Percentiles rank a stretch among this genome's conserved stretches.
Conservation (phyloP, 2,888 invertebrate species). For the Noctua janthe region DNA sequence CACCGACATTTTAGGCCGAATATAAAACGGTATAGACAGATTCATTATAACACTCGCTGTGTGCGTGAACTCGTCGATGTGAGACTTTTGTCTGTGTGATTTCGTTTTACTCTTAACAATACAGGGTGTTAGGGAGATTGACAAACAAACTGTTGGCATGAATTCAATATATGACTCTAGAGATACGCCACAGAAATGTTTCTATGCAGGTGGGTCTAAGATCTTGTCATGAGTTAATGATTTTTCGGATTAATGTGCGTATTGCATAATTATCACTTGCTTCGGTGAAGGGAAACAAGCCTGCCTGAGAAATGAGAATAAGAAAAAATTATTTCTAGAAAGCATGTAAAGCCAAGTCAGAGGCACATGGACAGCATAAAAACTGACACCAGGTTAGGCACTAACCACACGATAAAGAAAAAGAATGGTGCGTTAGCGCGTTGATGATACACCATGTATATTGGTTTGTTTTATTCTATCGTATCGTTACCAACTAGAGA, state of each 20-base stretch:
- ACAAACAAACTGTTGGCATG: background rate
- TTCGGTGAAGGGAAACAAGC: too few species aligned
- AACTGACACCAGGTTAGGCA: too few species aligned
- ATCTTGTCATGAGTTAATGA: background rate
- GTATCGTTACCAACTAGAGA: background rate
- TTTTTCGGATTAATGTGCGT: too few species aligned
- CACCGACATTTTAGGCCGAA: conserved; percentile 14
- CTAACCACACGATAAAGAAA: too few species aligned
- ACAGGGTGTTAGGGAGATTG: background rate
- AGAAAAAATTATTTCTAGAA: too few species aligned
- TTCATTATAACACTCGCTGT: background rate
- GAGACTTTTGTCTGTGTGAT: background rate
- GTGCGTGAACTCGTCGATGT: background rate
- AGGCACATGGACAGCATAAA: too few species aligned
- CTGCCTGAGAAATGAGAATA: too few species aligned
- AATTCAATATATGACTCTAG: background rate
- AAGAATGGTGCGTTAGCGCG: background rate
- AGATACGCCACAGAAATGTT: background rate
- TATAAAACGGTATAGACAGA: conserved; percentile 4
- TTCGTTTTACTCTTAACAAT: background rate
- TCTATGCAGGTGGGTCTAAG: background rate
- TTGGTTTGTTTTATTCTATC: background rate
- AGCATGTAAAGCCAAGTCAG: too few species aligned
- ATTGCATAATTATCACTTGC: too few species aligned
- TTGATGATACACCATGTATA: background rate